These are phyloP conservation scores for Dyspetes luteomarginatus DNA, from an alignment of 2,888 invertebrate genomes.

Conservation along the genomic window DNA sequence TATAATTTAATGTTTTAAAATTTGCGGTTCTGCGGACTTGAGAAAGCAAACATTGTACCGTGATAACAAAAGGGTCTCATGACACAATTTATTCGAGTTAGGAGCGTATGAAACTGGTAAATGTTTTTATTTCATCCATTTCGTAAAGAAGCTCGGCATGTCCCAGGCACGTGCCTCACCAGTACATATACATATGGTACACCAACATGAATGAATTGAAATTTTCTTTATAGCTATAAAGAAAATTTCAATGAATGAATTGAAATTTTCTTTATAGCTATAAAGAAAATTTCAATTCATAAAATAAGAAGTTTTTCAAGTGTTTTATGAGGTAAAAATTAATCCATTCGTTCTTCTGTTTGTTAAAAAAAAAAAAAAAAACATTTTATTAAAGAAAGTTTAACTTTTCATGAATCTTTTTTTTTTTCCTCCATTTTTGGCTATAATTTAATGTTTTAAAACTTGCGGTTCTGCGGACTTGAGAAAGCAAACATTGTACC, in stretches of 20 bases:
- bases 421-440: no score
- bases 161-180: constrained; percentile 75
- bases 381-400: neutral
- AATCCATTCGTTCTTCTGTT: no score
- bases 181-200: constrained; percentile 66
- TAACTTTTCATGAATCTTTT: neutral
- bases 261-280: constrained; percentile 22
- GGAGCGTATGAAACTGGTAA: constrained; percentile 58
- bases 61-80: constrained; percentile 58
- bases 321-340: no score
- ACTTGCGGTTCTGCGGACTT: neutral
- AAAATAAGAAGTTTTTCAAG: no score
- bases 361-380: no score
- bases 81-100: constrained; percentile 67
- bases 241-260: constrained; percentile 31
- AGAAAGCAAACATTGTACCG: constrained; percentile 55
- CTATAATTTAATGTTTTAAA: no score
- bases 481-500: constrained; percentile 55
- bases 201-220: no score
- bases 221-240: no score
- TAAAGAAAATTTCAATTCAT: neutral
- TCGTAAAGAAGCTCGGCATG: constrained; percentile 63
- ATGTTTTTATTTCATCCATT: constrained; percentile 34
- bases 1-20: no score
- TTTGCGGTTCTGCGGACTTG: neutral